phyloP scores from a whole-genome alignment of 2,797 vertebrate genomes.

The Capromys pilorides region DNA sequence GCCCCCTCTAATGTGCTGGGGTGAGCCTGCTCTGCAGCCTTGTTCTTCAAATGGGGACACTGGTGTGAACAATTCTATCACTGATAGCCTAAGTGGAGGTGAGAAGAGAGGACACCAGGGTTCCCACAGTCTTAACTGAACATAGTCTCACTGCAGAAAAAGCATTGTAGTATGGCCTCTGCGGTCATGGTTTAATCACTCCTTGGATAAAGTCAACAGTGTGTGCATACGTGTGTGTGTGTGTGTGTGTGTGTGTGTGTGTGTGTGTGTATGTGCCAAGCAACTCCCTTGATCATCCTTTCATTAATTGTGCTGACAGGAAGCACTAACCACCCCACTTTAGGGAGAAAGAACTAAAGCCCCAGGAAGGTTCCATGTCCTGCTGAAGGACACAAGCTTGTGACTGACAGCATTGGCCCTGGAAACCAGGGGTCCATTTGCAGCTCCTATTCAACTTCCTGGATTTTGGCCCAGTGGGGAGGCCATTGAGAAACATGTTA shows the following conservation, averaged over 20 bases:
- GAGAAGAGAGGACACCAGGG: neutral
- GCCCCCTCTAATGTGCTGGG: neutral
- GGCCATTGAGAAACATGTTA: neutral
- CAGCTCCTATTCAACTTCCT: neutral
- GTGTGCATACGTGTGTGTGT: too few relatives aligned
- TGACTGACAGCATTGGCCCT: neutral
- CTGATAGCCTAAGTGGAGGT: neutral
- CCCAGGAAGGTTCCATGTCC: neutral
- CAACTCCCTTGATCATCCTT: neutral
- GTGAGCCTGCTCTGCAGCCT: neutral
- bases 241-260: too few relatives aligned
- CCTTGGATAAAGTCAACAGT: neutral
- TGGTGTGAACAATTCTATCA: neutral
- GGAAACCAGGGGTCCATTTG: neutral
- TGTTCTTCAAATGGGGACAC: neutral
- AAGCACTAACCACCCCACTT: neutral
- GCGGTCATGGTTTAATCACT: neutral
- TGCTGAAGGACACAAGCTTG: neutral
- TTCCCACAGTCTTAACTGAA: neutral
- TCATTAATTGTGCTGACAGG: neutral
- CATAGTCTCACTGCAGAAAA: neutral
- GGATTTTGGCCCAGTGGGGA: neutral
- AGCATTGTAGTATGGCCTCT: rapidly evolving
- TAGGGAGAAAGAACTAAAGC: neutral
- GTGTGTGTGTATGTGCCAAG: too few relatives aligned